A percentile compares a stretch with the other conserved stretches of the same genome.
phyloP scores from a whole-genome alignment of 2,888 invertebrate genomes.

The Drosophila pseudotalamancana region DNA sequence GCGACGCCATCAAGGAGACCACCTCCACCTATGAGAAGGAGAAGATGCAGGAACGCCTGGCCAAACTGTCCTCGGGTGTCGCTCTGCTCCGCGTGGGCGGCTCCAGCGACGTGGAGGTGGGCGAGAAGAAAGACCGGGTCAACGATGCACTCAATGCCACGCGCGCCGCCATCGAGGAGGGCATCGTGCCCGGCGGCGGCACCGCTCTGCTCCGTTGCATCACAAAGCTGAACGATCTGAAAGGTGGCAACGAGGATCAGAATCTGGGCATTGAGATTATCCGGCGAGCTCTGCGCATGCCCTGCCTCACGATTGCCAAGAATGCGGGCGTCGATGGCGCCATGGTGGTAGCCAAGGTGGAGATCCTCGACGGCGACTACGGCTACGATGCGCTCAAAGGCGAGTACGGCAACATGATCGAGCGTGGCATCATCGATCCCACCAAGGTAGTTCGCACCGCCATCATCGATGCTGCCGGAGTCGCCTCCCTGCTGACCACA shows the following conservation, averaged over 20 bases:
- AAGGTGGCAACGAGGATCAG: constrained; percentile 88
- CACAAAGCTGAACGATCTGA: constrained; percentile 88
- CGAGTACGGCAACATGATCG: constrained; percentile 97
- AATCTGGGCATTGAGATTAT: constrained; percentile 92
- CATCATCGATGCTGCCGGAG: constrained; percentile 97
- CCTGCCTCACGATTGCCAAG: constrained; percentile 94
- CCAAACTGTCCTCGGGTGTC: constrained; percentile 93
- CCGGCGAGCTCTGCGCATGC: constrained; percentile 93
- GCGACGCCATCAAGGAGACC: constrained; percentile 93
- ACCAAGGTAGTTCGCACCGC: constrained; percentile 97
- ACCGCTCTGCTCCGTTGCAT: constrained; percentile 94
- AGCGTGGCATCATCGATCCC: constrained; percentile 97
- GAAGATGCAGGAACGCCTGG: constrained; percentile 95
- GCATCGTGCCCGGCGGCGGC: constrained; percentile 98
- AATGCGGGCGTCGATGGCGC: constrained; percentile 97
- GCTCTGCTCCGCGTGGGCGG: constrained; percentile 93
- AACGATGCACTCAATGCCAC: constrained; percentile 97
- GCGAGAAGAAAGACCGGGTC: constrained; percentile 97
- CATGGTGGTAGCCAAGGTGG: constrained; percentile 96
- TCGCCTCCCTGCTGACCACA: constrained; percentile 96
- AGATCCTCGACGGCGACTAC: constrained; percentile 89
- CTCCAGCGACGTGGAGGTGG: constrained; percentile 95
- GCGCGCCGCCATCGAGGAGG: constrained; percentile 97
- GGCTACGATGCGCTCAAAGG: constrained; percentile 96
- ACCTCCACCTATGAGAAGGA: constrained; percentile 97